These are phyloP conservation scores for Synodontis membranacea DNA, from an alignment of 2,113 vertebrate species.

Conservation along the genomic window DNA sequence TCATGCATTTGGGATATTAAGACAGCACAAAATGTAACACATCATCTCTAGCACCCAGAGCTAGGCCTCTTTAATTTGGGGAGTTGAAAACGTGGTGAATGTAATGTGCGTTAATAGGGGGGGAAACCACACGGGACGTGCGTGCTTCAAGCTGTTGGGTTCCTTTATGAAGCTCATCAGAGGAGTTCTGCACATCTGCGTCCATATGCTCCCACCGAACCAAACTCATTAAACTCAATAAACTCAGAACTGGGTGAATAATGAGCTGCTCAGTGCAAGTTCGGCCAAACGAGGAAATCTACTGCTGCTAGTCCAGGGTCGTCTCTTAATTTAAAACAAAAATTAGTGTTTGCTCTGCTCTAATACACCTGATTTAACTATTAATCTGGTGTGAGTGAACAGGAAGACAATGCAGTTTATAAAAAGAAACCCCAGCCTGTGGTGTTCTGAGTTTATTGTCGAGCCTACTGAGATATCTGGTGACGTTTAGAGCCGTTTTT, in stretches of 20 bases:
- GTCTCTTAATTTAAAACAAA: constrained; percentile 3
- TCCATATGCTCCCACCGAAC: constrained; percentile 32
- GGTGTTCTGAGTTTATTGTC: neutral
- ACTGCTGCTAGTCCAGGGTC: constrained; percentile 13
- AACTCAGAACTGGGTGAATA: constrained; percentile 31
- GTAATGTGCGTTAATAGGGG: constrained; percentile 19
- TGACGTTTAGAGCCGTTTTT: neutral
- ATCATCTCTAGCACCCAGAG: neutral
- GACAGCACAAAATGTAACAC: constrained; percentile 1
- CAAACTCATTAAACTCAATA: constrained; percentile 38
- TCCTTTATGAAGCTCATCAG: constrained; percentile 41
- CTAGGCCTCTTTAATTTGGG: neutral
- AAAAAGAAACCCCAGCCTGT: neutral
- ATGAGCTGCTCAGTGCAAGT: constrained; percentile 8
- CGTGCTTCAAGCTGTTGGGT: constrained; percentile 29
- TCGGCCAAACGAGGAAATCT: neutral
- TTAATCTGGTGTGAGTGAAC: neutral
- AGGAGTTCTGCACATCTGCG: constrained; percentile 32
- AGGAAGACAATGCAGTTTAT: neutral
- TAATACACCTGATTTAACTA: constrained; percentile 15
- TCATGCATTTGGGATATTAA: neutral
- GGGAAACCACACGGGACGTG: constrained; percentile 5
- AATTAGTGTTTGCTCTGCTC: neutral
- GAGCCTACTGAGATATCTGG: neutral
- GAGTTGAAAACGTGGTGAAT: constrained; percentile 10